Conservation (phyloP, 2,113 vertebrate genomes). For the Nibea coibor region DNA sequence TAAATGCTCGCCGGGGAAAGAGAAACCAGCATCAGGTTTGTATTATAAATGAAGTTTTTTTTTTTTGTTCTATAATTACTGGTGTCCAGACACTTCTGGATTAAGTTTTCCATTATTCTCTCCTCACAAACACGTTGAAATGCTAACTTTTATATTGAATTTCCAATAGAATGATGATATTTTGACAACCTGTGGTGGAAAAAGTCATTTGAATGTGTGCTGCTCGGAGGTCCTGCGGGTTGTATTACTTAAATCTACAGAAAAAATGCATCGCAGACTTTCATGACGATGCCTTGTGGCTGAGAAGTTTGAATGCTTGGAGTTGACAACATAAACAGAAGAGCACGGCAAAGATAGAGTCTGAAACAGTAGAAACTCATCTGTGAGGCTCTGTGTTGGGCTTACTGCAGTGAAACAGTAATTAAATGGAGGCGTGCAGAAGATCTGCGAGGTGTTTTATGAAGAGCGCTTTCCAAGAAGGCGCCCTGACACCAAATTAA, state of each 20-base stretch:
- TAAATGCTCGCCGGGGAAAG: background rate
- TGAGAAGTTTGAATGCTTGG: background rate
- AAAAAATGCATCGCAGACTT: background rate
- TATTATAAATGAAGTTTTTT: slow-evolving; percentile 21
- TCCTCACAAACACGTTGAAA: background rate
- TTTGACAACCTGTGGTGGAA: background rate
- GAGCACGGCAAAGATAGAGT: background rate
- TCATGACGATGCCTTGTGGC: background rate
- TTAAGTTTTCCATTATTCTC: background rate
- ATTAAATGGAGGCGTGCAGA: background rate
- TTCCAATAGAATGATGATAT: background rate
- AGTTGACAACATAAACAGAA: background rate
- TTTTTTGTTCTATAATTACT: background rate
- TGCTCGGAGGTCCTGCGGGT: background rate
- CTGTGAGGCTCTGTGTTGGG: background rate
- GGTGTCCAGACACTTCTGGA: background rate
- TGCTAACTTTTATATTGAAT: background rate
- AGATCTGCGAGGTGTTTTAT: background rate
- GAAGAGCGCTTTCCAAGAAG: background rate
- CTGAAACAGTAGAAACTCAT: background rate
- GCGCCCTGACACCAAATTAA: slow-evolving; percentile 12
- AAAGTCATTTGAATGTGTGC: background rate
- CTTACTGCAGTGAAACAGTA: background rate
- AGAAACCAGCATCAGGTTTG: slow-evolving; percentile 1
- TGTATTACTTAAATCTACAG: background rate